These are phyloP conservation scores for Pagrus major DNA, from an alignment of 2,113 vertebrate genomes.

Conservation along the genomic window DNA sequence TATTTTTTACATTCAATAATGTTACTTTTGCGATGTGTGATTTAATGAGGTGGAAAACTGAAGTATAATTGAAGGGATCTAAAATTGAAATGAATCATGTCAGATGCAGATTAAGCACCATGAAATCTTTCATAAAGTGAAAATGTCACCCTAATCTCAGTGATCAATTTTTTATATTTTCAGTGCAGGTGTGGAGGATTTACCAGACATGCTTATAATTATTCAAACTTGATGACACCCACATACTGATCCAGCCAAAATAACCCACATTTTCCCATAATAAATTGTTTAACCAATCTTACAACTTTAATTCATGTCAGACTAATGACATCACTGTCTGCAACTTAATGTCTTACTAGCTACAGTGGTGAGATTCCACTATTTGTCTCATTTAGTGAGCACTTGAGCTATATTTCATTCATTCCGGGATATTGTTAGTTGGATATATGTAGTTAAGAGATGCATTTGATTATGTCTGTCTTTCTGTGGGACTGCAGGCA, in stretches of 20 bases:
- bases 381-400: slow-evolving; percentile 19
- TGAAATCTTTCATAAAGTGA: slow-evolving; percentile 9
- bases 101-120: background rate
- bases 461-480: background rate
- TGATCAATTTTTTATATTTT: slow-evolving; percentile 30
- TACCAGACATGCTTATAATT: slow-evolving; percentile 2
- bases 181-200: background rate
- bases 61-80: background rate
- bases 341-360: background rate
- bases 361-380: background rate
- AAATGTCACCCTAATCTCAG: slow-evolving; percentile 20
- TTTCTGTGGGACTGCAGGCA: slow-evolving; percentile 4
- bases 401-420: slow-evolving; percentile 18
- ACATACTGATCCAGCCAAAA: background rate
- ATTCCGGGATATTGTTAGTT: slow-evolving; percentile 10
- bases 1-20: background rate
- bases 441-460: slow-evolving; percentile 25
- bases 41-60: slow-evolving; percentile 1
- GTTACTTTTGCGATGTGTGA: background rate
- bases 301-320: slow-evolving; percentile 3
- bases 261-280: background rate
- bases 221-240: slow-evolving; percentile 5
- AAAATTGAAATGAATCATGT: slow-evolving; percentile 18
- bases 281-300: slow-evolving; percentile 4
- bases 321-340: slow-evolving; percentile 20